Evolutionary conservation across 2,113 vertebrate species (phyloP).

Genomic region (Corydoras sp.): DNA sequence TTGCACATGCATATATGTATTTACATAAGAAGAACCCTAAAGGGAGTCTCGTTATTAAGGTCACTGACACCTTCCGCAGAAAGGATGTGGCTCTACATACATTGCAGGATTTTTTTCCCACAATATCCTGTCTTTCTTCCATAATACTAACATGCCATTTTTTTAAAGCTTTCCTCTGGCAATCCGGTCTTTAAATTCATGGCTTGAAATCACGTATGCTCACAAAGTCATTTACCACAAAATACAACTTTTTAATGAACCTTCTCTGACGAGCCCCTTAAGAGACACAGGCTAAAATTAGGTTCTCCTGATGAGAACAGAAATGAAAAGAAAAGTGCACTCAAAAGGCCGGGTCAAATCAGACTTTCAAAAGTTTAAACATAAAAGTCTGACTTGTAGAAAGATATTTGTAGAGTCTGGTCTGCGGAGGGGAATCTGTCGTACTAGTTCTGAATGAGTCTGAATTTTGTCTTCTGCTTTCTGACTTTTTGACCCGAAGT

Average conservation of each 20-base stretch:
- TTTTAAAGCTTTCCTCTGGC: background rate
- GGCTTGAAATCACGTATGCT: background rate
- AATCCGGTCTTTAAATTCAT: constrained; percentile 1
- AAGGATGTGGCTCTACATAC: background rate
- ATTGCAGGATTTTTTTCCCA: background rate
- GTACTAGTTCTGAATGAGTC: background rate
- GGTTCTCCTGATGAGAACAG: constrained; percentile 31
- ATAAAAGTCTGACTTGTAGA: background rate
- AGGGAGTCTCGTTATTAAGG: too few species aligned
- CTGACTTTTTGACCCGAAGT: constrained; percentile 5
- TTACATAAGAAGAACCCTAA: too few species aligned
- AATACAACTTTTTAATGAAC: constrained; percentile 24
- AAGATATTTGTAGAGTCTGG: background rate
- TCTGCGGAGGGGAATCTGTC: background rate
- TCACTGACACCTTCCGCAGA: background rate
- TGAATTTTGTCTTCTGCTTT: background rate
- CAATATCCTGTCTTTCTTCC: background rate
- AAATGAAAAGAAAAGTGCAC: background rate
- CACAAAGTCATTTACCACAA: constrained; percentile 7
- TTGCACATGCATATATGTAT: background rate
- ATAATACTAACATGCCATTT: background rate
- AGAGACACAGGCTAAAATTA: constrained; percentile 37
- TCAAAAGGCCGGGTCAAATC: constrained; percentile 3
- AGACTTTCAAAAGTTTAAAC: background rate
- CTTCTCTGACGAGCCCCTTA: background rate